Evolutionary conservation across 2,113 vertebrate species (phyloP).

Genomic region (Syrmaticus mikado): DNA sequence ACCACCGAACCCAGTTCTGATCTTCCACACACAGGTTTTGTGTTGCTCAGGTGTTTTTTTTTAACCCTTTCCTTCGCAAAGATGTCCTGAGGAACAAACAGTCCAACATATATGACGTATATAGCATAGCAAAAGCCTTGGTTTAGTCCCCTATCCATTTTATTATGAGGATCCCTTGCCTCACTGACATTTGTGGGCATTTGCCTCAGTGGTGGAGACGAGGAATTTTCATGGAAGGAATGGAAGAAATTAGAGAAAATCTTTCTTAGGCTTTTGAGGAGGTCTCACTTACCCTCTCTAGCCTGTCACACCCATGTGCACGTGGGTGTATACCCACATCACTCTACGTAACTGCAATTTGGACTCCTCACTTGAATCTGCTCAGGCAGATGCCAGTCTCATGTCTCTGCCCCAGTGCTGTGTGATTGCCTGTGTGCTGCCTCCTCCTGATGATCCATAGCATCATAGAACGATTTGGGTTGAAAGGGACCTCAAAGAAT

Average conservation of each 20-base stretch:
- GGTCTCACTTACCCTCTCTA: neutral
- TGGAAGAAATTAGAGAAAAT: neutral
- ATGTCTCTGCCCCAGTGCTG: neutral
- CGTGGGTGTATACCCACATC: accelerated
- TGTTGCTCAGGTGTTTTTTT: neutral
- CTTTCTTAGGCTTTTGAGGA: neutral
- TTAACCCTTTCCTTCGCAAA: neutral
- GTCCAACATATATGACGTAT: accelerated
- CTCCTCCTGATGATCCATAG: neutral
- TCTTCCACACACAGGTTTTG: neutral
- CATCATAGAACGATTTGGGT: too few species aligned
- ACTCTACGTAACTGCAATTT: accelerated
- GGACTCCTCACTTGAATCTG: neutral
- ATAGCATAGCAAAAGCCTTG: neutral
- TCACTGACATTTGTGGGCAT: neutral
- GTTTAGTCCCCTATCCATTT: neutral
- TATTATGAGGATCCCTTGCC: neutral
- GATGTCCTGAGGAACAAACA: accelerated
- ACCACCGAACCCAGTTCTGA: neutral
- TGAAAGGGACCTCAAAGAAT: too few species aligned
- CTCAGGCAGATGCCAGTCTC: neutral
- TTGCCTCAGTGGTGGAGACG: neutral
- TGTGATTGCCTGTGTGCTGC: neutral
- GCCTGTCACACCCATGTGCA: neutral
- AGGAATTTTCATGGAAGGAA: neutral